Evolutionary conservation across 1,140 invertebrate genomes (phyloP).

Genomic region (Triops cancriformis): DNA sequence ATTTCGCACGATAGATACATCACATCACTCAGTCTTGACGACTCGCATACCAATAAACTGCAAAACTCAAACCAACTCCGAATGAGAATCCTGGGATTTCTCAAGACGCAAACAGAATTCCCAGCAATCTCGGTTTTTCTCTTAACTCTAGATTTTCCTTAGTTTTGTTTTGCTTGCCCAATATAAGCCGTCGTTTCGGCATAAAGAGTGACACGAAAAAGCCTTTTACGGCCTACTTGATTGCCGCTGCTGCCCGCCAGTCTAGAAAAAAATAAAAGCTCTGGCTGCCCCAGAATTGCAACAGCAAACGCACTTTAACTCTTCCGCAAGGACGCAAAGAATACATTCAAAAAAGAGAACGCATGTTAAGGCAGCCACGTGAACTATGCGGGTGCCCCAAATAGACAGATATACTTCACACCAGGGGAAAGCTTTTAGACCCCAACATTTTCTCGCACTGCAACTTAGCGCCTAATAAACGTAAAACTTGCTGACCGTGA

Average conservation of each 20-base stretch:
- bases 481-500: neutral
- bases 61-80: neutral
- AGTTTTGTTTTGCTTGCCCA: too few relatives aligned
- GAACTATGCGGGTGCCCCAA: neutral
- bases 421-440: neutral
- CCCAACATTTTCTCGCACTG: neutral
- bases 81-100: neutral
- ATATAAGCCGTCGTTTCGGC: neutral
- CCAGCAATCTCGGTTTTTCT: neutral
- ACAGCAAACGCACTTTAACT: neutral
- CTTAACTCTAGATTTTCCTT: neutral
- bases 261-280: neutral
- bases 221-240: neutral
- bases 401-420: conserved; percentile 6
- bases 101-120: neutral
- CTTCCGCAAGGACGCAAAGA: neutral
- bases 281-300: neutral
- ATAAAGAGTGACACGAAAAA: neutral
- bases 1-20: conserved; percentile 1
- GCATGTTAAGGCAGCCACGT: conserved; percentile 3
- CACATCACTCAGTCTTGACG: conserved; percentile 3
- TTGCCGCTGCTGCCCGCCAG: neutral
- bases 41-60: neutral
- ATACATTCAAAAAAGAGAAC: neutral
- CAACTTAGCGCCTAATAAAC: conserved; percentile 10